Evolutionary conservation across 92 coral and sea anemone species (phyloP), one percentile per base, ranked within the genome.

Genomic region (Porites cylindrica): DNA sequence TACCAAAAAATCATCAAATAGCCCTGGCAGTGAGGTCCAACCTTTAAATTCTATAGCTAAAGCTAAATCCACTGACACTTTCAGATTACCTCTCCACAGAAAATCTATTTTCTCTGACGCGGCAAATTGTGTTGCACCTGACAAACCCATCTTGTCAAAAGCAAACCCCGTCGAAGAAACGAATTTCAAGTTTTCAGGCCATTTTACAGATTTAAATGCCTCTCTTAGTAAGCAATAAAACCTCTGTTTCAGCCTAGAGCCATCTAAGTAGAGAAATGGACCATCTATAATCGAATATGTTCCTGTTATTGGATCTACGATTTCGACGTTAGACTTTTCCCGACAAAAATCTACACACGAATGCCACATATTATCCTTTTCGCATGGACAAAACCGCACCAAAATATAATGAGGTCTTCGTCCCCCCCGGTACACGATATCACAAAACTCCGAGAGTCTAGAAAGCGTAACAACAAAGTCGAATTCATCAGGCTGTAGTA

Each of bases 201-300:
- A 82, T 8, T 47, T n/a, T 10, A 82, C 76, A 38, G 71, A 60
- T 82, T 62, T 82, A 47, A 82, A 73, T 17, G 79, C 78, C 78
- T 82, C 86, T 82, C 86, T 71, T 13, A 72, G 13, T 60, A 82
- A 73, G 9, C 79, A 82, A 72, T 71, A 82, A 50, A 72, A 82
- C 62, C n/a, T 82, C 79, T 82, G 71, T 71, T 82, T 82, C 16
- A 82, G 71, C 21, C 14, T 82, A 20, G 79, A 72, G 19, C 79
- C 72, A 56, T 82, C 68, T 24, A 82, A 62, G 23, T 63, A 72
- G 51, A 61, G 70, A 51, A 71, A 24, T 12, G 79, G 76, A 1
- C 23, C 17, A 17, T 61, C 70, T 38, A 38, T 0, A 10, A 8
- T 14, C 3, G 79, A 51, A 20, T 24, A 6, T 19, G 59, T 47